Evolutionary conservation across 1,140 invertebrate genomes (phyloP), one percentile per base, ranked within the genome.

Genomic region (Pygmarrhopalites habei): DNA sequence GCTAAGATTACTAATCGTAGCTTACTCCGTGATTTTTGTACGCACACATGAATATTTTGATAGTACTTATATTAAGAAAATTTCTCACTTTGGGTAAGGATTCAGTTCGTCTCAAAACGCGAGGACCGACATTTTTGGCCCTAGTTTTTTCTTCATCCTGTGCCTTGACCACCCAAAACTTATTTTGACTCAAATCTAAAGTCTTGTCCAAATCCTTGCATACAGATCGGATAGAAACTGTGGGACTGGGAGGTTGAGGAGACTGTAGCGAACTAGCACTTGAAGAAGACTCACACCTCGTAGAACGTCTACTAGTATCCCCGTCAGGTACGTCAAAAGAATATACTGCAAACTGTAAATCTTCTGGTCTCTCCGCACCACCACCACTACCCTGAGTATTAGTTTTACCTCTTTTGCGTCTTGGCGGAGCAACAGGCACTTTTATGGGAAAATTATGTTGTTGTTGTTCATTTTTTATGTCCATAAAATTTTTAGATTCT

Each of bases 381-480:
- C 46, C 23, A 19, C 12, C 19, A n/a, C n/a, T n/a, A n/a, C n/a
- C n/a, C n/a, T n/a, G n/a, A n/a, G n/a, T n/a, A n/a, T n/a, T n/a
- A n/a, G 19, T 49, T 49, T 74, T 87, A 84, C 72, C 89, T 89
- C n/a, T n/a, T 75, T 88, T 91, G 66, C 83, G 82, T 71, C 90
- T 78, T 5, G 90, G 89, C 52, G 90, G 90, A 39, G 90, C 89
- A 43, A 91, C 79, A 3, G 90, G 88, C 65, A 75, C 78, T 49
- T 67, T 77, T 66, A 51, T n/a, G 23, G 28, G 35, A 23, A 72
- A 72, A 67, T 62, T 65, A 28, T 72, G 72, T 25, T 71, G 17
- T 19, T 71, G 26, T 72, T 73, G 43, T 21, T 69, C n/a, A n/a
- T n/a, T n/a, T n/a, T n/a, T n/a, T n/a, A n/a, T n/a, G n/a, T 58